phyloP scores from a whole-genome alignment of 1,140 invertebrate species.

The Sesamia nonagrioides region DNA sequence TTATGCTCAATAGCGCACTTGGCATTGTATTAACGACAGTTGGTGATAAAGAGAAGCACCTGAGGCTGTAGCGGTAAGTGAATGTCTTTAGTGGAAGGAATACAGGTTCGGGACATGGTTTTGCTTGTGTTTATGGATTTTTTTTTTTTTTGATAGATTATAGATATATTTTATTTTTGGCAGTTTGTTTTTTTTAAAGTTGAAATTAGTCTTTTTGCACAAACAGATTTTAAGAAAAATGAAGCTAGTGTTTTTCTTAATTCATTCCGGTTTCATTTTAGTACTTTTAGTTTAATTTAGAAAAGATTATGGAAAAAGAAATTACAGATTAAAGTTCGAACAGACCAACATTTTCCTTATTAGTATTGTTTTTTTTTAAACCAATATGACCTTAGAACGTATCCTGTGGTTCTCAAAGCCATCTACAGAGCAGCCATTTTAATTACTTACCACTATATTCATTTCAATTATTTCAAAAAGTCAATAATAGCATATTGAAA shows the following conservation, averaged over 20 bases:
- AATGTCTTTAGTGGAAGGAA: background rate
- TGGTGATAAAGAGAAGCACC: conserved; percentile 30
- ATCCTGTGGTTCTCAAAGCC: conserved; percentile 19
- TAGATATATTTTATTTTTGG: background rate
- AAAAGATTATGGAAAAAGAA: too few species aligned
- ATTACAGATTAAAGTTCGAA: background rate
- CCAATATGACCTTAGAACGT: background rate
- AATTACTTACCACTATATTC: conserved; percentile 26
- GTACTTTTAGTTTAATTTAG: too few species aligned
- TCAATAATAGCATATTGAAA: conserved; percentile 31
- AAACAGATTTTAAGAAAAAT: too few species aligned
- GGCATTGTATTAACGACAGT: conserved; percentile 28
- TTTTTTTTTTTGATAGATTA: background rate
- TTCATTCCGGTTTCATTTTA: too few species aligned
- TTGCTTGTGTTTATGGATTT: background rate
- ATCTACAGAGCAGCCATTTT: conserved; percentile 1
- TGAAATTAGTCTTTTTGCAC: background rate
- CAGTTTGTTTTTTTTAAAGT: background rate
- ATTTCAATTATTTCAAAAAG: conserved; percentile 31
- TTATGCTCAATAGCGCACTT: conserved; percentile 19
- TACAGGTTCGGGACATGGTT: conserved; percentile 2
- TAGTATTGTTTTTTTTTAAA: background rate
- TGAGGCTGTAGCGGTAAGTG: conserved; percentile 9
- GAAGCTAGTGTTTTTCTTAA: too few species aligned
- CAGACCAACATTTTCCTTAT: background rate